A percentile compares a stretch with the other conserved stretches of the same genome.
These are phyloP conservation scores for Furcifer pardalis DNA, from an alignment of 2,797 vertebrate genomes.

Conservation along the genomic window DNA sequence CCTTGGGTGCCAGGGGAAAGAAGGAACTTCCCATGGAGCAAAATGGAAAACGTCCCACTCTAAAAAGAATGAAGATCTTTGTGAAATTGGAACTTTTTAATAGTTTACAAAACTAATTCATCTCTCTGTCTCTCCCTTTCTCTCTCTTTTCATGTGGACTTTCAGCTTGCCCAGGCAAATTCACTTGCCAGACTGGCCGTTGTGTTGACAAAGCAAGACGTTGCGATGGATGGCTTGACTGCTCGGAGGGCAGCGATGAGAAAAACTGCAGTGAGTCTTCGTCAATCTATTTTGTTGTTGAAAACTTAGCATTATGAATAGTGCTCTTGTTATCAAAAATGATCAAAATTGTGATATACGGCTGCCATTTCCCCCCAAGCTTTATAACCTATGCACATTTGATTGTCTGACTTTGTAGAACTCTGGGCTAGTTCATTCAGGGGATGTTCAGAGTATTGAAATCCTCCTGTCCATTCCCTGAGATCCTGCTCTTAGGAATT, in stretches of 20 bases:
- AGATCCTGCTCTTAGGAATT: too few species aligned
- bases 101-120: too few species aligned
- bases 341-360: neutral
- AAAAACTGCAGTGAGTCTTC: slow-evolving; percentile 81
- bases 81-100: neutral
- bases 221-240: slow-evolving; percentile 96
- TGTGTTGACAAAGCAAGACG: slow-evolving; percentile 76
- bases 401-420: too few species aligned
- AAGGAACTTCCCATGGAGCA: neutral
- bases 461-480: too few species aligned
- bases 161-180: slow-evolving; percentile 87
- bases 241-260: slow-evolving; percentile 89
- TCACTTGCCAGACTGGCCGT: slow-evolving; percentile 81
- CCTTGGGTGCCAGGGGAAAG: too few species aligned
- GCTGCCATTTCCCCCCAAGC: too few species aligned
- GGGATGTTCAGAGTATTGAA: too few species aligned
- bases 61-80: neutral
- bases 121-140: neutral
- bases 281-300: rapidly evolving
- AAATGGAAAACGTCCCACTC: neutral
- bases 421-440: neutral
- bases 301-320: neutral
- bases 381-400: neutral
- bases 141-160: neutral
- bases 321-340: rapidly evolving